Percentiles rank a stretch among this genome's conserved stretches.
These are phyloP conservation scores for Neosilurus hyrtlii DNA, from an alignment of 2,797 vertebrate genomes.

Conservation along the genomic window DNA sequence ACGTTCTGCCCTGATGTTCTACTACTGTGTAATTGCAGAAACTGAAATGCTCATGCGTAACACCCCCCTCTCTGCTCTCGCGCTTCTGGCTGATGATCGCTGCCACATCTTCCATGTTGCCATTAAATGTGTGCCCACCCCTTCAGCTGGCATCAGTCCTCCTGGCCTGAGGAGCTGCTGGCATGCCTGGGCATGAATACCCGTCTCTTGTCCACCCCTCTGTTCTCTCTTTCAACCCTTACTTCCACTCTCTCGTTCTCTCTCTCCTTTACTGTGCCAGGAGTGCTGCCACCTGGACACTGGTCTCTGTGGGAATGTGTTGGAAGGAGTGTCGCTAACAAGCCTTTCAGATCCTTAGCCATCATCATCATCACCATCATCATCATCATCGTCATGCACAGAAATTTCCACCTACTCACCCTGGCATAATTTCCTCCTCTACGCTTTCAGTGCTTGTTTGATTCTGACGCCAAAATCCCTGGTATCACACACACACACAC, in stretches of 20 bases:
- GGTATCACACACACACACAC: conserved; percentile 13
- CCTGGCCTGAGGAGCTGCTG: conserved; percentile 62
- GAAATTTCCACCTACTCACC: conserved; percentile 1
- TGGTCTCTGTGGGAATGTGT: conserved; percentile 31
- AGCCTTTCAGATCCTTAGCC: conserved; percentile 24
- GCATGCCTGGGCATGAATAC: conserved; percentile 32
- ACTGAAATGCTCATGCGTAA: conserved; percentile 12
- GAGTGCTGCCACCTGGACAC: conserved; percentile 23
- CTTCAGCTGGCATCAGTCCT: conserved; percentile 62
- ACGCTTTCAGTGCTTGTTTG: conserved; percentile 70
- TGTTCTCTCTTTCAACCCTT: conserved; percentile 33
- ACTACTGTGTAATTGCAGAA: conserved; percentile 40
- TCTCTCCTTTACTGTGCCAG: neutral
- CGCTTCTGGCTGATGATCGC: conserved; percentile 28
- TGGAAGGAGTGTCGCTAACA: conserved; percentile 48
- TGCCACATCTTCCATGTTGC: conserved; percentile 39
- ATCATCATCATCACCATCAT: conserved; percentile 11
- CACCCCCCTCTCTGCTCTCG: conserved; percentile 17
- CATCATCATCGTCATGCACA: conserved; percentile 1
- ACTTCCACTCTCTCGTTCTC: neutral
- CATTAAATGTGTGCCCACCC: conserved; percentile 57
- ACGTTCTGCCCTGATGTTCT: conserved; percentile 20
- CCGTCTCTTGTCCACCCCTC: conserved; percentile 20
- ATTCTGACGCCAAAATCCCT: conserved; percentile 53
- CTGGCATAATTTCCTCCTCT: conserved; percentile 44